These are phyloP conservation scores for Choloepus didactylus DNA, from an alignment of 2,797 vertebrate species.

Conservation along the genomic window DNA sequence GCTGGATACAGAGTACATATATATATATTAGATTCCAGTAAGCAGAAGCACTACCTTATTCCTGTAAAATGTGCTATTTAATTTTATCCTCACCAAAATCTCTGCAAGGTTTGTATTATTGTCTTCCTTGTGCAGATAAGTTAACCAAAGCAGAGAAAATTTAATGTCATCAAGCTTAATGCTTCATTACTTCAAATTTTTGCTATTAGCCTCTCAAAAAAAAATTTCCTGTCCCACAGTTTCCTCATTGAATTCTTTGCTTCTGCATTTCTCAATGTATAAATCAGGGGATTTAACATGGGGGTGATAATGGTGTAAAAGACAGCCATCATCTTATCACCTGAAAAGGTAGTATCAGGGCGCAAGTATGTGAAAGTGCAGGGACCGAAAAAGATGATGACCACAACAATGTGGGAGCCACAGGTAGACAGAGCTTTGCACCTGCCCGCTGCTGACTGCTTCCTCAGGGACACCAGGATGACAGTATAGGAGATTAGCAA, in stretches of 20 bases:
- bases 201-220: neutral
- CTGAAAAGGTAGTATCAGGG: accelerated
- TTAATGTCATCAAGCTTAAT: neutral
- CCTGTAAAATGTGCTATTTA: too few species aligned
- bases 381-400: conserved; percentile 76
- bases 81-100: too few species aligned
- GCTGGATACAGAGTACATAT: too few species aligned
- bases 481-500: neutral
- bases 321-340: conserved; percentile 66
- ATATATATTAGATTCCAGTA: too few species aligned
- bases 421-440: too few species aligned
- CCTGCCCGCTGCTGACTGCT: neutral
- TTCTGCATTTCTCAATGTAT: too few species aligned
- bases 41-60: too few species aligned
- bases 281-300: too few species aligned
- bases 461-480: conserved; percentile 71
- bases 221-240: conserved; percentile 64
- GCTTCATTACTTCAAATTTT: neutral
- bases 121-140: neutral
- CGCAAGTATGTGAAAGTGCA: conserved; percentile 50
- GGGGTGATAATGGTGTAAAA: too few species aligned
- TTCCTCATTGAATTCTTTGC: conserved; percentile 55
- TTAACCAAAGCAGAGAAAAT: too few species aligned
- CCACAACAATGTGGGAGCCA: conserved; percentile 77
- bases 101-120: neutral